Base-by-base conservation (phyloP, 30 jellyfish, hydroid and myxozoan genomes). In the Chrysaora quinquecirrha region DNA sequence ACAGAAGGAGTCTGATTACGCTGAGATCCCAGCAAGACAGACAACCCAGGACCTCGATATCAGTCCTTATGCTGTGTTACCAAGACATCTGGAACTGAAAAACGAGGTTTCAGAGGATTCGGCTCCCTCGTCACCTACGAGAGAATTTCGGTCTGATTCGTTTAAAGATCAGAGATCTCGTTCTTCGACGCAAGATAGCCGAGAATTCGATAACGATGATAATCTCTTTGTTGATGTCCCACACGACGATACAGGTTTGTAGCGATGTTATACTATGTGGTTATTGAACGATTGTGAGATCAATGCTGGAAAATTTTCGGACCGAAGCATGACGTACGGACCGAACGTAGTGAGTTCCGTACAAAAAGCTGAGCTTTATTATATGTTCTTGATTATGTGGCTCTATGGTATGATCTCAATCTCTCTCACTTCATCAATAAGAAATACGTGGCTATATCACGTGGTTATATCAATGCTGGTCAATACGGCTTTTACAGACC, bases 181-280 rank as follows among this genome's bases (percentile, higher is more conserved):
- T 1, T 80, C 96, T 1, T 93, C 98, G 18, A 87, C 96, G 6
- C 89, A 74, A 25, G 95, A 88, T 29, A 93, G 98, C 52, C 87
- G 85, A 19, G 93, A 75, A 11, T 94, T 83, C 14, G 87, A 75
- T 32, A 32, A 30, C n/a, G 82, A 71, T 22, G 89, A 66, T 31
- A 58, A 24, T 23, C 16, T 67, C 14, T 85, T 85, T 72, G n/a
- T n/a, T n/a, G 48, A 38, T 0, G 91, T 93, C 14, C 97, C 91
- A 10, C 98, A 93, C 52, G 98, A 93, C 65, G 86, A 43, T 1
- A 48, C 92, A 29, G 98, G 98, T 43, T 12, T 11, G 50, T 14
- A 16, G n/a, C n/a, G n/a, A n/a, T n/a, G n/a, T 16, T 31, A 3
- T 14, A 9, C 19, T 9, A 47, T 19, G 11, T 47, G 61, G 61